Evolutionary conservation across 2,888 invertebrate species (phyloP), one percentile per base, ranked within the genome.

Genomic region (Dolichomitus sp.): DNA sequence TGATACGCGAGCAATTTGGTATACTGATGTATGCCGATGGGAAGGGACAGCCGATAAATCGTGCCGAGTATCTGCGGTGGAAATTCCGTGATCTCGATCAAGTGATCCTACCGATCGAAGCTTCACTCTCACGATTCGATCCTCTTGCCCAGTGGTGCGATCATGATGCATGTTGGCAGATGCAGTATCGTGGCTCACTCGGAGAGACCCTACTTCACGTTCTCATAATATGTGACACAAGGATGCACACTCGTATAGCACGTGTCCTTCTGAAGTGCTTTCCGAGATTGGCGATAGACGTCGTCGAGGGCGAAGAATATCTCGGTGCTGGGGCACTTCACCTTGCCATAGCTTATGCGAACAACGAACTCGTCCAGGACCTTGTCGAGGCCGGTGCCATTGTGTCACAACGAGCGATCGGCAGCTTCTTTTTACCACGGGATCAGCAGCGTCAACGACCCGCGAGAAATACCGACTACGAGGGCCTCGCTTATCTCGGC

Each of bases 251-350:
- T 0, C 95, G 97, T 87, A 95, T 99, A 76, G 99, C 99, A 0
- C 96, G 98, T 86, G 97, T 98, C 4, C 94, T 99, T 78, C 95
- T 99, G 23, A 97, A 98, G 92, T 97, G 98, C 91, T 99, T 98
- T 92, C 99, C 99, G 0, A 97, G 97, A 89, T 94, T 99, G 83
- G 92, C 93, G 2, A 94, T 98, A 80, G 99, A 99, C 94, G 97
- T 99, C 3, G 99, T 99, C 76, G 99, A 99, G 94, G 99, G 99
- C 0, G 99, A 99, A 93, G 99, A 99, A 94, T 99, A 99, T 94
- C 96, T 98, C 91, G 99, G 98, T 1, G 99, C 99, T 12, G 98
- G 99, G 93, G 97, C 98, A 0, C 94, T 99, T 45, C 99, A 99
- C 93, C 95, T 99, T 83, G 99, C 99, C 0, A 99, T 99, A 87